A percentile compares a stretch with the other conserved stretches of the same genome.
Evolutionary conservation across 2,113 vertebrate species (phyloP).

Genomic region (Copsychus sechellarum): DNA sequence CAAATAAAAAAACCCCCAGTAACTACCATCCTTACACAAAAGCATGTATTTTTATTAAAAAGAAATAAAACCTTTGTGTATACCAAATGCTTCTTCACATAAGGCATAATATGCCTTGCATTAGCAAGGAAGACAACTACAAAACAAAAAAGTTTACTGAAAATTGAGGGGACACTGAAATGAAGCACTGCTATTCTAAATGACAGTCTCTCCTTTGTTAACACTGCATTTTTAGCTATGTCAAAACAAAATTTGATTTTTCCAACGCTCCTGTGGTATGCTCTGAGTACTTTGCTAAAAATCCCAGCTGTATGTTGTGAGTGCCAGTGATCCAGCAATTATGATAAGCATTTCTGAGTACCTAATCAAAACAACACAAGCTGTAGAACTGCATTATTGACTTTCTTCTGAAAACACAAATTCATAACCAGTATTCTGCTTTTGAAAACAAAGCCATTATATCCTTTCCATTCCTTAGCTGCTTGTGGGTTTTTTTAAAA

Average conservation of each 20-base stretch:
- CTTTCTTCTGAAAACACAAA: not conserved
- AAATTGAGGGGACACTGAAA: not conserved
- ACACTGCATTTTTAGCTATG: not conserved
- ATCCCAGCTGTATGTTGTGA: not conserved
- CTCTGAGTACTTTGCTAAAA: not conserved
- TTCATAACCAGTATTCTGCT: not conserved
- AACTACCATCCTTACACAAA: not conserved
- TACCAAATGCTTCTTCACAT: not conserved
- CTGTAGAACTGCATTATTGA: not conserved
- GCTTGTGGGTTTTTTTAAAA: not conserved
- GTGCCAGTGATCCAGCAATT: not conserved
- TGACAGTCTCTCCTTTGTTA: not conserved
- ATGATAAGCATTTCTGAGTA: conserved; percentile 1
- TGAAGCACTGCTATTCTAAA: not conserved
- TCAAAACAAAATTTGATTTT: not conserved
- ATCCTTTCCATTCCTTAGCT: not conserved
- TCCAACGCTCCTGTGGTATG: not conserved
- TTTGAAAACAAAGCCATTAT: not conserved
- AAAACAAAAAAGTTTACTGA: not conserved
- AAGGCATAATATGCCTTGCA: not conserved
- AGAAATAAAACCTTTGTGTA: not conserved
- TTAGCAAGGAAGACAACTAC: not conserved
- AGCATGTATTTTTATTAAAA: not conserved
- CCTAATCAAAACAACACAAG: conserved; percentile 39
- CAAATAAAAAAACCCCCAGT: too few species aligned